Evolutionary conservation across 2,797 vertebrate species (phyloP), one percentile per base, ranked within the genome.

Genomic region (Fringilla coelebs): DNA sequence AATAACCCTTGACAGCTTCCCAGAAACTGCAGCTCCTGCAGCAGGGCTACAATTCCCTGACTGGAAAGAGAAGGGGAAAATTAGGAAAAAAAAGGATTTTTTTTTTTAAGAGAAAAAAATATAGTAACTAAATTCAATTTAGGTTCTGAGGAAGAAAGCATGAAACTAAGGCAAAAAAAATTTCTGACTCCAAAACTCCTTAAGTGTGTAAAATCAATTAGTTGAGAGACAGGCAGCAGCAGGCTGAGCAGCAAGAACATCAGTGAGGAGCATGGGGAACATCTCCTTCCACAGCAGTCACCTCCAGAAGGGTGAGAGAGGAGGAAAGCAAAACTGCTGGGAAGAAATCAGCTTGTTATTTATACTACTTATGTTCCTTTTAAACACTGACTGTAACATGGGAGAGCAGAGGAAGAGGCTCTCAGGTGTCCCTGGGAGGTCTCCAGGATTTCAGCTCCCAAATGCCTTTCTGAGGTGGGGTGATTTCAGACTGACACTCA

Each of bases 371-470:
- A 5, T 3, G 21, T 14, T 26, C 8, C n/a, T 70, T 75, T 67
- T 49, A 77, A 51, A 77, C 18, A 10, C 5, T 48, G 46, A 2
- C 2, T 41, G 6, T 2, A 21, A n/a, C n/a, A 3, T 0, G 17
- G 28, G 31, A 16, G 7, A 45, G 15, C 14, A 51, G 51, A 32
- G 49, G 15, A 40, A 60, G 25, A 72, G 41, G n/a, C 18, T 85
- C 58, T n/a, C 46, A 62, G 10, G n/a, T 8, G 5, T 31, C 43
- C 26, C 85, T 70, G 43, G 8, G 36, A 72, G 65, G 21, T 67
- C 67, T 31, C 25, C 40, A 51, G 43, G 38, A 24, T 73, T 77
- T 66, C n/a, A 57, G 40, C 3, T 38, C 51, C 67, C 31, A 68
- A n/a, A 46, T 9, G 24, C 43, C 25, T 19, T 62, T 70, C n/a